phyloP scores from a whole-genome alignment of 2,113 vertebrate genomes.

The Caretta caretta region DNA sequence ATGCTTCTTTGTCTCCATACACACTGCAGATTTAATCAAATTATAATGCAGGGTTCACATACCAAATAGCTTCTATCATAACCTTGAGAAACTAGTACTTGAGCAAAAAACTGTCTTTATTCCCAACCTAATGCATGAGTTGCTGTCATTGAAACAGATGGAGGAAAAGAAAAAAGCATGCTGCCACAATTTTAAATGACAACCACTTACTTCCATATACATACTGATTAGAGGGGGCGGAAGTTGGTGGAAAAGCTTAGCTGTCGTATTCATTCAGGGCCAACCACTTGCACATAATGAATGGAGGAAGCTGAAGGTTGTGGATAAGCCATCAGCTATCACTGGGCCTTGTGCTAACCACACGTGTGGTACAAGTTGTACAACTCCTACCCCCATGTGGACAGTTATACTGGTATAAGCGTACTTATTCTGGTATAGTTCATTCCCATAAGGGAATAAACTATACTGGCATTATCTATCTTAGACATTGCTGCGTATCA shows the following conservation, averaged over 20 bases:
- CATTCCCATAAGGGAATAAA: background rate
- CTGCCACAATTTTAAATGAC: background rate
- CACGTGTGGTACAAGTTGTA: background rate
- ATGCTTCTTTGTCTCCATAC: rapidly evolving
- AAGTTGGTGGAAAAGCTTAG: background rate
- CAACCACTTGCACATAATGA: rapidly evolving
- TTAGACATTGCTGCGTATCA: background rate
- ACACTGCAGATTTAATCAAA: background rate
- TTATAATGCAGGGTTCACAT: background rate
- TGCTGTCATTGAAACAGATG: background rate
- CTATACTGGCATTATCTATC: background rate
- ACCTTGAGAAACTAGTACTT: background rate
- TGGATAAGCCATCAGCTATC: rapidly evolving
- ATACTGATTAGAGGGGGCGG: rapidly evolving
- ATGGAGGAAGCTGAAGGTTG: rapidly evolving
- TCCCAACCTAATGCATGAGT: background rate
- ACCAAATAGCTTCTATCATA: background rate
- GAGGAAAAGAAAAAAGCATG: background rate
- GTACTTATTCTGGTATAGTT: background rate
- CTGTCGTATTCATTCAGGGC: rapidly evolving
- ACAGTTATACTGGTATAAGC: background rate
- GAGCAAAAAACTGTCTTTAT: background rate
- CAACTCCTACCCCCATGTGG: too few species aligned
- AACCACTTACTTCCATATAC: rapidly evolving
- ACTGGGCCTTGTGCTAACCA: rapidly evolving